Base-by-base conservation (phyloP, 2,888 invertebrate genomes). In the Dynastes tityus region DNA sequence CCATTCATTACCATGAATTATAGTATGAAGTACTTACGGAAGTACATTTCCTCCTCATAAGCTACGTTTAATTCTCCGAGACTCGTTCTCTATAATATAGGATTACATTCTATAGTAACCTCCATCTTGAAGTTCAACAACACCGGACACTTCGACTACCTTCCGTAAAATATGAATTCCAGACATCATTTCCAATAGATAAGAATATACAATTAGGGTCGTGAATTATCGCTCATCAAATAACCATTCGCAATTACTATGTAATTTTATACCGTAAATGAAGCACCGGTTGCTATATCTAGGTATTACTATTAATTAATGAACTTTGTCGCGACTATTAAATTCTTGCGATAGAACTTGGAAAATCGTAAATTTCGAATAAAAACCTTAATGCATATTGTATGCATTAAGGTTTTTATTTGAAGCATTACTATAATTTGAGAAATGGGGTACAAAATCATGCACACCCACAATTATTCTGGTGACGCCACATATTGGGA, bases 91-190 rank as follows among this genome's bases (percentile, higher is more conserved):
- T 22, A 74, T 61, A 9, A 55, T 53, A 29, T 49, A 74, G 51
- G 6, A 61, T 74, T 13, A 1, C 1, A 51, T 51, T 9, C 22
- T 22, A 74, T 22, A 61, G 45, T 61, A 45, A 49, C 45, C 5
- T 40, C 45, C 22, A 29, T 61, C 45, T 40, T 29, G 32, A 61
- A 22, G 73, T 74, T 74, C 73, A 74, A 63, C 73, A 74, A 74
- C 73, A 74, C 63, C 73, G 73, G 73, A 73, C 37, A 61, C 73
- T 61, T 61, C 61, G 58, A 73, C 40, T 73, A 22, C 73, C 22
- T 27, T 22, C 13, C 61, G 40, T 74, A 61, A 74, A 61, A 74
- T 74, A 27, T 58, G 27, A 61, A 22, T 73, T 58, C 22, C 37
- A 6, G 11, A 22, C 13, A n/a, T 51, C 68, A 29, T 53, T 68